Evolutionary conservation across 2,797 vertebrate genomes (phyloP).

Genomic region (Nothura maculosa): DNA sequence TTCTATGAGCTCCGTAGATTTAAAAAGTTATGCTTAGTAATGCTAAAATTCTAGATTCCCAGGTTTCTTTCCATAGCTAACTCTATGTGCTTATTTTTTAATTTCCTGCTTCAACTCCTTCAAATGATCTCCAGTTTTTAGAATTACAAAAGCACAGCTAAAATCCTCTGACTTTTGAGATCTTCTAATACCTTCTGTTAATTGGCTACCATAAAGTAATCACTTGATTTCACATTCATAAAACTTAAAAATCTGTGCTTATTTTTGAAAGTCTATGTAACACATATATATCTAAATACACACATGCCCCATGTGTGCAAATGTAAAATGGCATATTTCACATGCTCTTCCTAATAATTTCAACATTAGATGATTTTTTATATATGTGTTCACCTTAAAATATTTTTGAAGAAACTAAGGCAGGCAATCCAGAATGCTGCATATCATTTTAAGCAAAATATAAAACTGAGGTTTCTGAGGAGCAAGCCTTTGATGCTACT

Average conservation of each 20-base stretch:
- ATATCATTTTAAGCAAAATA: not conserved
- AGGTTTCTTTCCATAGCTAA: not conserved
- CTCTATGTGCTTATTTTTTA: not conserved
- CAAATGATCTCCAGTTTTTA: not conserved
- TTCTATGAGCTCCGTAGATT: not conserved
- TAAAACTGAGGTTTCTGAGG: not conserved
- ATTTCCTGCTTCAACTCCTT: not conserved
- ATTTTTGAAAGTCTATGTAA: not conserved
- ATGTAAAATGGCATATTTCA: not conserved
- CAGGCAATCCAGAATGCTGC: not conserved
- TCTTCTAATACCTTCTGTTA: not conserved
- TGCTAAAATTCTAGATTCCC: not conserved
- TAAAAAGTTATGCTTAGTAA: not conserved
- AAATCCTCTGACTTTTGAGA: not conserved
- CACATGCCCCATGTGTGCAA: not conserved
- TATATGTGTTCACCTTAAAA: not conserved
- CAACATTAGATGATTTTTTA: not conserved
- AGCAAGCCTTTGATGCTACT: not conserved
- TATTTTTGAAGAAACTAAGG: not conserved
- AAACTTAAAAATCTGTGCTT: not conserved
- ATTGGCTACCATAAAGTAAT: not conserved
- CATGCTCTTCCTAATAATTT: not conserved
- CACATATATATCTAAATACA: not conserved
- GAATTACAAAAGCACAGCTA: not conserved
- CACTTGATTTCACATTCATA: not conserved